phyloP scores from a whole-genome alignment of 1,140 invertebrate genomes.

The Zaprionus kolodkinae region DNA sequence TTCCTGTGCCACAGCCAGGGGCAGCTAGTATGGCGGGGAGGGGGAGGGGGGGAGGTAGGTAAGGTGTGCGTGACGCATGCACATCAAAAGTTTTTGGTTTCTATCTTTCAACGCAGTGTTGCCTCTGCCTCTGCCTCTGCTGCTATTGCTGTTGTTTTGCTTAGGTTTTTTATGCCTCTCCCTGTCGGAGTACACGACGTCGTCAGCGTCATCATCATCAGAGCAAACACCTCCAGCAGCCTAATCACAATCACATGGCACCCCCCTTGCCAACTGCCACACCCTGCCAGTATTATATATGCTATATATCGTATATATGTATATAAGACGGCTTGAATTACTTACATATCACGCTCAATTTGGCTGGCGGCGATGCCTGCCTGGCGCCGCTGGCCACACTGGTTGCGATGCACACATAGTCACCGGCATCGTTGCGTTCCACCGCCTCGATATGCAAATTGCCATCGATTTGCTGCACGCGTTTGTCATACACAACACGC shows the following conservation, averaged over 20 bases:
- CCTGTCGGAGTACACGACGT: not conserved
- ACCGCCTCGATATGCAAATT: constrained; percentile 81
- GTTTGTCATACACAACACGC: constrained; percentile 69
- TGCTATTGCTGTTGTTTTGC: no score
- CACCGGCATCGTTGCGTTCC: constrained; percentile 73
- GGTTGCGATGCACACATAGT: constrained; percentile 81
- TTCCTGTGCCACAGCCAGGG: constrained; percentile 56
- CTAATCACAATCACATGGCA: not conserved
- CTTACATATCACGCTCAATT: constrained; percentile 82
- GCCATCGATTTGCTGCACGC: constrained; percentile 68
- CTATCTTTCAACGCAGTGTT: constrained; percentile 68
- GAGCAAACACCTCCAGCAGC: constrained; percentile 1
- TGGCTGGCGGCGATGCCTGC: constrained; percentile 78
- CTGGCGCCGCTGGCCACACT: constrained; percentile 77
- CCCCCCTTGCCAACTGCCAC: not conserved
- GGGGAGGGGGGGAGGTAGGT: not conserved
- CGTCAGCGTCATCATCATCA: constrained; percentile 1
- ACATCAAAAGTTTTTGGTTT: constrained; percentile 81
- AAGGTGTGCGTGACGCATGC: constrained; percentile 59
- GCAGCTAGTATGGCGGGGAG: not conserved
- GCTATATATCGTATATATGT: not conserved
- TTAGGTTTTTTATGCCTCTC: constrained; percentile 18
- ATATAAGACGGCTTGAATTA: constrained; percentile 24
- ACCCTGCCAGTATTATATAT: not conserved
- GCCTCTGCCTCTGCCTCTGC: constrained; percentile 29